Evolutionary conservation across 37 sponge, comb jelly and placozoan genomes (phyloP).

Genomic region (Amphimedon queenslandica): DNA sequence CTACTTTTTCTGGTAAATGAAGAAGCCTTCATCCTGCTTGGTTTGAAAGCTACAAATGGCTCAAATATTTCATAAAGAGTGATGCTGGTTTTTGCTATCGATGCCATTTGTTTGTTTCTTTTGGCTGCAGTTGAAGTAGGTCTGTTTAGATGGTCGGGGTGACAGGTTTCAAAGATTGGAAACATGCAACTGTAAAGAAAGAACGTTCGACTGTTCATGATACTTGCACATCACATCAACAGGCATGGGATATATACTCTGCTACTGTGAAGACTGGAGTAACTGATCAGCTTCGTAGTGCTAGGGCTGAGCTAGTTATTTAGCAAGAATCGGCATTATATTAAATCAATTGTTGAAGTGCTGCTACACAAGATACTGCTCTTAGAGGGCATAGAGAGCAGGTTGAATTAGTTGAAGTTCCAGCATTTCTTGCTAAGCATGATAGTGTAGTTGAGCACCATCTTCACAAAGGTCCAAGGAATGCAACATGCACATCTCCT

Average conservation of each 20-base stretch:
- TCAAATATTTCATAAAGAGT: constrained; percentile 42
- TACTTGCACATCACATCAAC: constrained; percentile 25
- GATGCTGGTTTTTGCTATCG: constrained; percentile 54
- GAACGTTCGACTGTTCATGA: constrained; percentile 29
- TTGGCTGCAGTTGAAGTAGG: constrained; percentile 19
- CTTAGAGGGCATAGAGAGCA: constrained; percentile 12
- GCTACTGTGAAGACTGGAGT: constrained; percentile 10
- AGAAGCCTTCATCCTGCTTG: too few species aligned
- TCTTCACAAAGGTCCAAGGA: constrained; percentile 19
- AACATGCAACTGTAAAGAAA: constrained; percentile 53
- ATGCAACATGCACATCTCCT: constrained; percentile 71
- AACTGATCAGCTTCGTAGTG: constrained; percentile 30
- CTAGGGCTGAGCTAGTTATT: constrained; percentile 36
- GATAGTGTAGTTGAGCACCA: constrained; percentile 27
- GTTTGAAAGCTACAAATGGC: too few species aligned
- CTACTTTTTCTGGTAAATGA: too few species aligned
- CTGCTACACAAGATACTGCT: constrained; percentile 2
- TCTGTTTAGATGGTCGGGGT: constrained; percentile 16
- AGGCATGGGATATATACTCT: constrained; percentile 24
- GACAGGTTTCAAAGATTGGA: constrained; percentile 36
- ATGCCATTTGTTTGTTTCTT: constrained; percentile 42
- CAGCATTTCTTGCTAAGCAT: constrained; percentile 27
- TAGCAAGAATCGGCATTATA: constrained; percentile 46
- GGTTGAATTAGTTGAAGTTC: constrained; percentile 11
- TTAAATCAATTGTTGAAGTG: constrained; percentile 41